A percentile compares a stretch with the other conserved stretches of the same genome.
phyloP scores from a whole-genome alignment of 2,113 vertebrate species.

The Isurus oxyrinchus region DNA sequence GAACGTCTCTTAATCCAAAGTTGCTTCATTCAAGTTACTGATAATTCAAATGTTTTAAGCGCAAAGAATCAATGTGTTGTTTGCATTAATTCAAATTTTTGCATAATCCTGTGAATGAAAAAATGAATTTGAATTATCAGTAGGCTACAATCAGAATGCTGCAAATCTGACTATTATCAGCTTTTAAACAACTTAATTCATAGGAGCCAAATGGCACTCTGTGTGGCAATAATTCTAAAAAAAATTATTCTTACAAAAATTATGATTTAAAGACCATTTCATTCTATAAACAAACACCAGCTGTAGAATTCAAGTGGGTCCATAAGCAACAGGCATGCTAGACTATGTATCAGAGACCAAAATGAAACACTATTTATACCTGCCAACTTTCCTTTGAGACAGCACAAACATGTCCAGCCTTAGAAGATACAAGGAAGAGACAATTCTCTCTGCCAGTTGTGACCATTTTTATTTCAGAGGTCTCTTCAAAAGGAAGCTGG shows the following conservation, averaged over 20 bases:
- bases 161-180: neutral
- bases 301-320: neutral
- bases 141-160: neutral
- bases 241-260: neutral
- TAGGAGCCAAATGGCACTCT: neutral
- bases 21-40: neutral
- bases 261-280: neutral
- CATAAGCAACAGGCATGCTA: neutral
- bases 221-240: neutral
- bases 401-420: constrained; percentile 60
- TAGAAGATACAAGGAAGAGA: constrained; percentile 67
- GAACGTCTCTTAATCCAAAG: neutral
- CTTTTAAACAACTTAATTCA: neutral
- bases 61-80: neutral
- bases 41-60: neutral
- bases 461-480: constrained; percentile 59
- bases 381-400: constrained; percentile 74
- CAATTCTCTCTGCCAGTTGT: constrained; percentile 55
- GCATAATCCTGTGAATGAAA: neutral
- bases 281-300: neutral
- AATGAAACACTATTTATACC: constrained; percentile 52
- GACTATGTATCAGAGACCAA: neutral
- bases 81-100: neutral
- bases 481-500: constrained; percentile 70
- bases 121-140: neutral